phyloP scores from a whole-genome alignment of 2,888 invertebrate genomes.

The Osmoderma eremita region DNA sequence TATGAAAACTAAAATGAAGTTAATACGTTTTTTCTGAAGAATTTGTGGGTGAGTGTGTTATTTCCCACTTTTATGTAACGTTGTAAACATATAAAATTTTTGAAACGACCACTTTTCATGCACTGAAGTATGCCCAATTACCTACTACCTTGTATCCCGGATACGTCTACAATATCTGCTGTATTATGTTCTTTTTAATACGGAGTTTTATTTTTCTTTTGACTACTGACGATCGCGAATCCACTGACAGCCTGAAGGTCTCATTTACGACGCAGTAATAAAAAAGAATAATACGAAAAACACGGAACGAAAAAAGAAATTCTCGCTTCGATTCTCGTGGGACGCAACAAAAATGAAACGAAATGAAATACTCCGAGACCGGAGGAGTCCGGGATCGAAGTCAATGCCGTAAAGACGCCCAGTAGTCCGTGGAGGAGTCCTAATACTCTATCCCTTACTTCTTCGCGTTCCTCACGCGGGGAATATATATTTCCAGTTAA shows the following conservation, averaged over 20 bases:
- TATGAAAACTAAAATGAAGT: too few relatives aligned
- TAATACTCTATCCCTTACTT: neutral
- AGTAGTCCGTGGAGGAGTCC: neutral
- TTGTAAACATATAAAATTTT: too few relatives aligned
- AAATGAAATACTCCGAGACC: neutral
- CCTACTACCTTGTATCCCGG: too few relatives aligned
- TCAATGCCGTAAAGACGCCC: neutral
- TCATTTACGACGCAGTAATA: constrained; percentile 17
- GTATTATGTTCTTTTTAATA: neutral
- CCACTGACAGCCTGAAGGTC: neutral
- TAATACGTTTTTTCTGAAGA: too few relatives aligned
- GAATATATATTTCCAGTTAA: constrained; percentile 1
- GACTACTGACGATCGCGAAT: neutral
- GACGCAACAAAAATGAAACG: constrained; percentile 5
- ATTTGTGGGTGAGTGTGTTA: too few relatives aligned
- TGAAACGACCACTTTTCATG: too few relatives aligned
- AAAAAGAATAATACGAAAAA: constrained; percentile 6
- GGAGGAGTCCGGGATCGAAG: constrained; percentile 4
- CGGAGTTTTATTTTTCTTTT: constrained; percentile 13
- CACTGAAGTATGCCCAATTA: too few relatives aligned
- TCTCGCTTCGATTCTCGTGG: neutral
- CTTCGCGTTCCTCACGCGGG: neutral
- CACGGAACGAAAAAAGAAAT: constrained; percentile 3
- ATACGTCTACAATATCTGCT: neutral
- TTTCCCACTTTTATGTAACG: too few relatives aligned